A percentile compares a stretch with the other conserved stretches of the same genome.
phyloP scores from a whole-genome alignment of 1,140 invertebrate species.

The Heliconius himera region DNA sequence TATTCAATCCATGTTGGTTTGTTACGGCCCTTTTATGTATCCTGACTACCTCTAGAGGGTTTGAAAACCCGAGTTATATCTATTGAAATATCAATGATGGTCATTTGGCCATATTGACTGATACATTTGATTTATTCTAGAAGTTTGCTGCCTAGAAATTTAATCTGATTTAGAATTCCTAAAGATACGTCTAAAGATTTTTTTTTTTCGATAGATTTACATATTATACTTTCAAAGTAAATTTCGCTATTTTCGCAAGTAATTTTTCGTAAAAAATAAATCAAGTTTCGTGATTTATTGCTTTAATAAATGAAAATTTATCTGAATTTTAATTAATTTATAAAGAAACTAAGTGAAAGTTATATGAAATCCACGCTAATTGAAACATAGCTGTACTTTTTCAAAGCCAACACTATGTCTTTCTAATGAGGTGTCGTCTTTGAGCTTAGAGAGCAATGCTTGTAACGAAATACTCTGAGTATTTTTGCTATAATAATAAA shows the following conservation, averaged over 20 bases:
- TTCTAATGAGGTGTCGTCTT: conserved; percentile 12
- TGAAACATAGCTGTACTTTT: conserved; percentile 7
- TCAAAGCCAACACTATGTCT: conserved; percentile 11
- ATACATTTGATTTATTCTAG: conserved; percentile 9
- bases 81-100: conserved; percentile 24
- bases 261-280: neutral
- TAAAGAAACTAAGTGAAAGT: neutral
- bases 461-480: conserved; percentile 1
- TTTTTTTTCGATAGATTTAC: neutral
- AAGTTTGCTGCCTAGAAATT: neutral
- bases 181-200: neutral
- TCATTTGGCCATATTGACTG: conserved; percentile 30
- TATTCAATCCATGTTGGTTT: conserved; percentile 34
- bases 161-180: neutral
- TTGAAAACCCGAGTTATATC: conserved; percentile 23
- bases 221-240: neutral
- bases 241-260: neutral
- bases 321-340: neutral
- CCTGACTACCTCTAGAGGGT: conserved; percentile 27
- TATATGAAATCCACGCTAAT: neutral
- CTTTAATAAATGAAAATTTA: neutral
- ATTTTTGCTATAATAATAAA: neutral
- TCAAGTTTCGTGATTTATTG: neutral
- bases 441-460: neutral
- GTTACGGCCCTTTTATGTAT: conserved; percentile 39